phyloP scores from a whole-genome alignment of 1,140 invertebrate genomes.

The Spodoptera frugiperda region DNA sequence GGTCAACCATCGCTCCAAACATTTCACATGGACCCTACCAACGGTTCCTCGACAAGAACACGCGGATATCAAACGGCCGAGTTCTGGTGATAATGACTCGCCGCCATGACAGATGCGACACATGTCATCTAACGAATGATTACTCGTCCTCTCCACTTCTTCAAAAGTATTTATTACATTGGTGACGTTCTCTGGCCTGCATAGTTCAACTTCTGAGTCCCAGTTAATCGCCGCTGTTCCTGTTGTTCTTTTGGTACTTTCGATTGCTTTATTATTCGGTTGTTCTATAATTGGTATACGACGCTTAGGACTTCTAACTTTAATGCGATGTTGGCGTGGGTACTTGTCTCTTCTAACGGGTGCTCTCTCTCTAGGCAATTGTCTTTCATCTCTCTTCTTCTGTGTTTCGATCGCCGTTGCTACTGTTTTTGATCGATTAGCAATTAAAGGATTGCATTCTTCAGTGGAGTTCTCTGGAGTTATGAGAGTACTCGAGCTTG shows the following conservation, averaged over 20 bases:
- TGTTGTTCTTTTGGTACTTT: conserved; percentile 52
- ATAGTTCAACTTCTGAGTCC: conserved; percentile 50
- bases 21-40: conserved; percentile 88
- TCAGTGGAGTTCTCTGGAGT: conserved; percentile 52
- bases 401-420: conserved; percentile 6
- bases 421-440: conserved; percentile 35
- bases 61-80: conserved; percentile 73
- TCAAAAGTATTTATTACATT: conserved; percentile 55
- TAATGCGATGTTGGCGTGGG: conserved; percentile 68
- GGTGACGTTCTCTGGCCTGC: conserved; percentile 12
- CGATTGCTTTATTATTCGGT: conserved; percentile 48
- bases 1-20: conserved; percentile 90
- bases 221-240: conserved; percentile 59
- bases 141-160: conserved; percentile 61
- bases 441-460: background rate
- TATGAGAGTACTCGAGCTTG: conserved; percentile 69
- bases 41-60: conserved; percentile 89
- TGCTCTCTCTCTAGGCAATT: conserved; percentile 51
- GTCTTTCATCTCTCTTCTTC: conserved; percentile 44
- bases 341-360: conserved; percentile 60
- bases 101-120: conserved; percentile 81
- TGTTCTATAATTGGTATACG: conserved; percentile 52
- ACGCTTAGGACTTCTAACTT: conserved; percentile 76
- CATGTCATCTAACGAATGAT: conserved; percentile 73
- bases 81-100: conserved; percentile 64